phyloP scores from a whole-genome alignment of 37 sponge, comb jelly and placozoan species.

The Agelas oroides region DNA sequence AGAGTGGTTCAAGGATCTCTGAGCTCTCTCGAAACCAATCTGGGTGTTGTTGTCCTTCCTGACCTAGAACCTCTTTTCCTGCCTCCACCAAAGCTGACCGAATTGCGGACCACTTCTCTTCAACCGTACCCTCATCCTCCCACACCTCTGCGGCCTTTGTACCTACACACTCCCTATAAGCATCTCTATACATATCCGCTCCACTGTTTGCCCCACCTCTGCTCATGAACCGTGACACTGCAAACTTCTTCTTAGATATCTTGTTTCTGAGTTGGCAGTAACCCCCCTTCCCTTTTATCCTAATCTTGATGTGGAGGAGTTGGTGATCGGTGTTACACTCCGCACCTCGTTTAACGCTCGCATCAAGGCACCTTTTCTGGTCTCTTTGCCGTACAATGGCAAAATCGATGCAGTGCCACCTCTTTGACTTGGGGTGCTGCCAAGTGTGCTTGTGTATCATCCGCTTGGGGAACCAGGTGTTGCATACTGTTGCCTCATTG shows the following conservation, averaged over 20 bases:
- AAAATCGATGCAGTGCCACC: constrained; percentile 52
- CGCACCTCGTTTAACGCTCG: constrained; percentile 30
- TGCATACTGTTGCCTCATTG: constrained; percentile 50
- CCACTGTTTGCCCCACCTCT: not conserved
- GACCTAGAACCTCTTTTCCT: not conserved
- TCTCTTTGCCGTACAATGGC: constrained; percentile 25
- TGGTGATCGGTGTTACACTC: constrained; percentile 40
- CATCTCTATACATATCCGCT: not conserved
- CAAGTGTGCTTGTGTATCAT: constrained; percentile 54
- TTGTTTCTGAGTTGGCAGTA: too few species aligned
- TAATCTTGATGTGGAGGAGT: constrained; percentile 3
- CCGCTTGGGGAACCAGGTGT: constrained; percentile 50
- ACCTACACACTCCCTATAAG: too few species aligned
- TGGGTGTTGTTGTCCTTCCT: too few species aligned
- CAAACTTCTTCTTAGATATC: too few species aligned
- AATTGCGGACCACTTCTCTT: not conserved
- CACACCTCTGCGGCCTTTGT: not conserved
- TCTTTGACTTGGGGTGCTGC: too few species aligned
- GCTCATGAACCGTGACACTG: not conserved
- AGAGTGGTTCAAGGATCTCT: not conserved
- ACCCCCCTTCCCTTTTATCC: too few species aligned
- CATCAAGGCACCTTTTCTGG: constrained; percentile 37
- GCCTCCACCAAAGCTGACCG: not conserved
- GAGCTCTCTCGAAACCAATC: not conserved
- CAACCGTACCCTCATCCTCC: not conserved